These are phyloP conservation scores for Lanius ludovicianus DNA, from an alignment of 2,113 vertebrate genomes.

Conservation along the genomic window DNA sequence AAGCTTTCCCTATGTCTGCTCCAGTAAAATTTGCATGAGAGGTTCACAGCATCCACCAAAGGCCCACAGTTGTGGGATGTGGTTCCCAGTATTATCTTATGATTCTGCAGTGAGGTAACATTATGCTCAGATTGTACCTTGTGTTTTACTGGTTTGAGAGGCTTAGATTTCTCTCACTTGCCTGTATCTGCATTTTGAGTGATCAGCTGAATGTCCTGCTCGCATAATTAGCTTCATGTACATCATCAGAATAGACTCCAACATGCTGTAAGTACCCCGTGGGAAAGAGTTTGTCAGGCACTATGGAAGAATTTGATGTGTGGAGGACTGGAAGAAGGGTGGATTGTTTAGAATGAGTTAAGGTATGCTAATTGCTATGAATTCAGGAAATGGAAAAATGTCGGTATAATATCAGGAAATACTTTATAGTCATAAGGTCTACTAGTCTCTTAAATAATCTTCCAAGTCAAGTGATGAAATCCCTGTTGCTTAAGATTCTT, in stretches of 20 bases:
- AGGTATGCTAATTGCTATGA: background rate
- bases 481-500: constrained; percentile 2
- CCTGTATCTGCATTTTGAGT: background rate
- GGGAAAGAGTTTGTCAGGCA: background rate
- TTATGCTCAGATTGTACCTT: background rate
- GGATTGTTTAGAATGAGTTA: background rate
- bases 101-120: background rate
- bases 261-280: background rate
- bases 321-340: background rate
- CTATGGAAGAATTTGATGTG: background rate
- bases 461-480: constrained; percentile 5
- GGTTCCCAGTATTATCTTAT: background rate
- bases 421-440: background rate
- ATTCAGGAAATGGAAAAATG: background rate
- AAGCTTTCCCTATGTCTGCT: background rate
- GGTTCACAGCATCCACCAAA: rapidly evolving
- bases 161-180: background rate
- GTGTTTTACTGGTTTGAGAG: background rate
- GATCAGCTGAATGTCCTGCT: background rate
- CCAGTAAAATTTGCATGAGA: background rate
- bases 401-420: background rate
- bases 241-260: background rate
- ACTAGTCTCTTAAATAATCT: constrained; percentile 13
- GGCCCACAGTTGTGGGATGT: background rate
- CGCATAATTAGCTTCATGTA: background rate